These are phyloP conservation scores for Latrodectus geometricus DNA, from an alignment of 1,140 invertebrate species.

Conservation along the genomic window DNA sequence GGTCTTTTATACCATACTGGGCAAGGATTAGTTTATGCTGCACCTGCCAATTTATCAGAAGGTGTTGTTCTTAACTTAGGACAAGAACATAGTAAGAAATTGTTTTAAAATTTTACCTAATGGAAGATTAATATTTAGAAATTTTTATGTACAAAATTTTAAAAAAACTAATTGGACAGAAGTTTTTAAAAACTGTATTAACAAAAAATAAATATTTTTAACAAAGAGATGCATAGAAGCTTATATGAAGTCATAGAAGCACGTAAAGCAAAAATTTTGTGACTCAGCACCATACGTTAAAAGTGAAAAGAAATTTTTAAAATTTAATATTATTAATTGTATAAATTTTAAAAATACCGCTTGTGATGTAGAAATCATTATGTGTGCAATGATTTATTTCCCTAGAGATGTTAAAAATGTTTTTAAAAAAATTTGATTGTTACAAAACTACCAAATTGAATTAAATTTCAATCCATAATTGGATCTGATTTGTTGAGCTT, in stretches of 20 bases:
- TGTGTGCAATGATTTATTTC: too few species aligned
- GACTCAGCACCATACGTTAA: too few species aligned
- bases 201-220: neutral
- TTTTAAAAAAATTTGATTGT: too few species aligned
- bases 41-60: constrained; percentile 50
- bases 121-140: neutral
- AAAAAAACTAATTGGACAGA: neutral
- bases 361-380: too few species aligned
- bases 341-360: too few species aligned
- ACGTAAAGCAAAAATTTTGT: neutral
- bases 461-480: too few species aligned
- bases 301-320: too few species aligned
- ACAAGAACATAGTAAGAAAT: constrained; percentile 48
- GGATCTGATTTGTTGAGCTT: too few species aligned
- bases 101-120: neutral
- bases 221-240: too few species aligned
- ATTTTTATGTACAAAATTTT: neutral
- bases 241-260: neutral
- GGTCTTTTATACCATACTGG: constrained; percentile 47
- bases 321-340: too few species aligned
- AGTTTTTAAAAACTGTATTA: neutral
- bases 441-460: too few species aligned
- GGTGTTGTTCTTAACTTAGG: constrained; percentile 52
- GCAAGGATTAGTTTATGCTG: constrained; percentile 53
- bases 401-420: too few species aligned